Base-by-base conservation (phyloP, 2,113 vertebrate genomes). In the Chionodraco myersi region DNA sequence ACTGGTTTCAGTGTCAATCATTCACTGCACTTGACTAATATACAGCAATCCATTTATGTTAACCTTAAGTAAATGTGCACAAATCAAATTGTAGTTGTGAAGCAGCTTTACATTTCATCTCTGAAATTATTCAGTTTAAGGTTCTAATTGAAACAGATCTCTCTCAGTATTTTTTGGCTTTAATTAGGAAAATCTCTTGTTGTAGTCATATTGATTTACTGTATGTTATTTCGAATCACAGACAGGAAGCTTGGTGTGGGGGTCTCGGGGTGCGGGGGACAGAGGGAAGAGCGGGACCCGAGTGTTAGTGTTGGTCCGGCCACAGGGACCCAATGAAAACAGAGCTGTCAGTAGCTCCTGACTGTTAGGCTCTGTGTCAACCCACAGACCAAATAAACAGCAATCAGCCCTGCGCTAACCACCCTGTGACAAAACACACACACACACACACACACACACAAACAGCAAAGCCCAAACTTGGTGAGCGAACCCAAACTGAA, bases 351-450 rank as follows among this genome's bases (percentile, higher is more conserved):
- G 89, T 72, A 36, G 57, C 83, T 91, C 61, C 87, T 91, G 82
- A 89, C 90, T 88, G 85, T 63, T 75, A 75, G 84, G 83, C 91
- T 91, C 87, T 87, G 75, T 89, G 91, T 92, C 91, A 88, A 89
- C 86, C 91, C 91, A 83, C 89, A 90, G 91, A 88, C 84, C 92
- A 93, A 93, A 93, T 93, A 93, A 93, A 93, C 91, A 93, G 90
- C 91, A 93, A 93, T 93, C 92, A 93, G 90, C 26, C 13, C 84
- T 84, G 72, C 59, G 52, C 86, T 86, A 92, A 91, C 92, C 83
- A 77, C 89, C 75, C 77, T 83, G 58, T 83, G 75, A 90, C 80
- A 88, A 62, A 57, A 85, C 75, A 88, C 64, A 82, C 82, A 80
- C 79, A 85, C 75, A 78, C 76, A 88, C 64, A 82, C 82, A 80